These are phyloP conservation scores for Antheraea yamamai DNA, from an alignment of 2,888 invertebrate genomes.

Conservation along the genomic window DNA sequence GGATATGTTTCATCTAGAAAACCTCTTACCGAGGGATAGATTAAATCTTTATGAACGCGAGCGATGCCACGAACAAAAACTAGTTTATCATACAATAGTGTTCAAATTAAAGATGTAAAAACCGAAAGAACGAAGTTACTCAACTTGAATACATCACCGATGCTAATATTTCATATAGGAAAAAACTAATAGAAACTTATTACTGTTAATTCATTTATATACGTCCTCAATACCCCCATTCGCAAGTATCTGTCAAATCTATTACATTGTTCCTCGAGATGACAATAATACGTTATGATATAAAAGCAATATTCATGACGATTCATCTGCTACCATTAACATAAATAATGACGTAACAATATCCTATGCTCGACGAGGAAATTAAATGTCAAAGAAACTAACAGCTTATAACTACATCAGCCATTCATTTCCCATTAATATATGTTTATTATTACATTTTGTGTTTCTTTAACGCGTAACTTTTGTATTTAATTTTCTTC, in stretches of 20 bases:
- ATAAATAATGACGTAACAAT: slow-evolving; percentile 15
- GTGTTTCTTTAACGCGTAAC: no score
- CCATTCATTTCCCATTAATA: neutral
- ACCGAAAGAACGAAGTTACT: neutral
- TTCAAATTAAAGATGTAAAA: neutral
- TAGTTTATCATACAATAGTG: neutral
- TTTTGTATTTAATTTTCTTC: no score
- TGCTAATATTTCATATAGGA: neutral
- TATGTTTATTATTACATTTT: neutral
- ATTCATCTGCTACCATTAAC: slow-evolving; percentile 8
- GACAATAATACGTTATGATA: slow-evolving; percentile 7
- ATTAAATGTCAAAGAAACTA: slow-evolving; percentile 38
- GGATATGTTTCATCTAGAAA: no score
- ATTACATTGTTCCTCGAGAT: neutral
- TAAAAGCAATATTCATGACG: slow-evolving; percentile 11
- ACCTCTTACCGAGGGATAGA: no score
- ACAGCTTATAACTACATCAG: neutral
- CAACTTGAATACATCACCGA: neutral
- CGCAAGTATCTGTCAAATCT: neutral
- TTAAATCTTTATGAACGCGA: no score
- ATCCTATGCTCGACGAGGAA: slow-evolving; percentile 36
- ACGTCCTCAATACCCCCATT: neutral
- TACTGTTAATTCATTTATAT: neutral
- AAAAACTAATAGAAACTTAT: neutral
- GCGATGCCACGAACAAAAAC: no score